Evolutionary conservation across 2,113 vertebrate species (phyloP), one percentile per base, ranked within the genome.

Genomic region (Scophthalmus maximus): DNA sequence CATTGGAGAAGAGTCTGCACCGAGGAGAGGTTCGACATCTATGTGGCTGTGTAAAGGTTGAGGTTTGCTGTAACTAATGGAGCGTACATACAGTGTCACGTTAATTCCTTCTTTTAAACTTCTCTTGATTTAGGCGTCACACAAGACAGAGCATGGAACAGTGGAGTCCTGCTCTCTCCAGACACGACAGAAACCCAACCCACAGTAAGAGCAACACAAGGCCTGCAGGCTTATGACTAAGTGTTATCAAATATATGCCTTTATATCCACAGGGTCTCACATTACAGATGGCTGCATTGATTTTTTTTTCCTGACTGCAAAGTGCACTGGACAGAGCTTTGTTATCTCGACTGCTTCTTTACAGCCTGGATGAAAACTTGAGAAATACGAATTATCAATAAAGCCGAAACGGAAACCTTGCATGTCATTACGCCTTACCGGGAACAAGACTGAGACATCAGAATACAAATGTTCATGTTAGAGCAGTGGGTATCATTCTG

Each of bases 221-320:
- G 85, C 87, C 89, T 82, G 79, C 71, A 84, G 87, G 73, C 85
- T 88, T 86, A 89, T 90, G 88, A 89, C 86, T 83, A 89, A 88
- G 87, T 86, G 85, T 89, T 91, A 87, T 87, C 78, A 87, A 85
- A 91, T 85, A 78, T 68, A 75, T 91, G 87, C 60, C 76, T 85
- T 76, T 84, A 71, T 79, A 84, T 80, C 82, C 83, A 81, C 78
- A 27, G 61, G 74, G 67, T 81, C 82, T 89, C 91, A 72, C 78
- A 86, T 88, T 91, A 87, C 87, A 85, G 73, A 73, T 73, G 65
- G 64, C 74, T 78, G 27, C 74, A 90, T 91, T 84, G 89, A 90
- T 91, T 91, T 89, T 87, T 74, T 91, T 89, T 87, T 71, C 59
- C 77, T 18, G 30, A 46, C 81, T 79, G 74, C 53, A 79, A 82